phyloP scores from a whole-genome alignment of 1,140 invertebrate species.

The Drosophila nigromelanica region DNA sequence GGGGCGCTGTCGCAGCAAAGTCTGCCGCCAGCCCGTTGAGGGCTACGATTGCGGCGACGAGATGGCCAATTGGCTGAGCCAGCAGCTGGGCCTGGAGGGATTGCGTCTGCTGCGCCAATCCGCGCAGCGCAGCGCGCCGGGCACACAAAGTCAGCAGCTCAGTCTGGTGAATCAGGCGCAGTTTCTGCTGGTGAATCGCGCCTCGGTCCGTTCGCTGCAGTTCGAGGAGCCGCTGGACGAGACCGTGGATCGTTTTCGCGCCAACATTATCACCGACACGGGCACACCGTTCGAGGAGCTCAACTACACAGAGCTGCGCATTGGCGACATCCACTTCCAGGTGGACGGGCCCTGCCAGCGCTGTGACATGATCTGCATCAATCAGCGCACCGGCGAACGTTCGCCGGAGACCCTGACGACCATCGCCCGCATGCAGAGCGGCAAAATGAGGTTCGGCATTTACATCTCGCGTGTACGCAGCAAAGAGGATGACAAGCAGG shows the following conservation, averaged over 20 bases:
- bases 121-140: constrained; percentile 49
- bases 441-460: constrained; percentile 91
- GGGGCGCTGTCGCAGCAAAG: constrained; percentile 89
- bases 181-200: constrained; percentile 91
- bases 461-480: constrained; percentile 85
- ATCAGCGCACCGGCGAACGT: constrained; percentile 92
- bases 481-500: background rate
- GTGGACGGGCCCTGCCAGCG: constrained; percentile 91
- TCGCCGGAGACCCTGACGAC: constrained; percentile 93
- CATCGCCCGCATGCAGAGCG: constrained; percentile 89
- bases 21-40: constrained; percentile 92
- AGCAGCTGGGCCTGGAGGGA: constrained; percentile 87
- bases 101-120: constrained; percentile 89
- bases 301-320: constrained; percentile 87
- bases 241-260: constrained; percentile 88
- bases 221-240: constrained; percentile 86
- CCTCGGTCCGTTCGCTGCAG: constrained; percentile 89
- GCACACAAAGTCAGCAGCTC: constrained; percentile 38
- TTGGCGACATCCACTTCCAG: constrained; percentile 87
- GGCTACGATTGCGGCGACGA: constrained; percentile 93
- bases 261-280: constrained; percentile 88
- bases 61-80: constrained; percentile 90
- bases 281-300: constrained; percentile 90
- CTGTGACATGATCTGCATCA: constrained; percentile 97
- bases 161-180: constrained; percentile 95